Conservation (phyloP, 2,113 vertebrate genomes). For the Campylorhamphus procurvoides region DNA sequence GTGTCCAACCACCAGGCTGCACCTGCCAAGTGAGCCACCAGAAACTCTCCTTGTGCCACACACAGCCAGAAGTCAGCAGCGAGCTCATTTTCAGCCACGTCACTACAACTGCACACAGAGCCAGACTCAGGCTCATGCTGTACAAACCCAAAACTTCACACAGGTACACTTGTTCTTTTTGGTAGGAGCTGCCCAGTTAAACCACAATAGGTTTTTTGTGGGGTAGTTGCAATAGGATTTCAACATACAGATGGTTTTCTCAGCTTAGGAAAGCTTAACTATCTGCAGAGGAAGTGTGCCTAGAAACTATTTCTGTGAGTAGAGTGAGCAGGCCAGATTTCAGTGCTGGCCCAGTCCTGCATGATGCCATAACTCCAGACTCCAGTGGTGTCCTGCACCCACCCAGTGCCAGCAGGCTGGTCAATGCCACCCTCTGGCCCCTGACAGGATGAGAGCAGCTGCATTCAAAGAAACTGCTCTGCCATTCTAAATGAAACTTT, state of each 20-base stretch:
- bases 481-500: neutral
- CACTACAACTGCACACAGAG: neutral
- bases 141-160: neutral
- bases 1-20: neutral
- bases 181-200: neutral
- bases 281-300: neutral
- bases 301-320: neutral
- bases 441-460: neutral
- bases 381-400: neutral
- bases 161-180: neutral
- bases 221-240: neutral
- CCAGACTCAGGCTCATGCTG: neutral
- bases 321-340: neutral
- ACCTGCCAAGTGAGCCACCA: neutral
- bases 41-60: neutral
- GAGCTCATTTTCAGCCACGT: neutral
- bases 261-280: neutral
- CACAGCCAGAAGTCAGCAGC: neutral
- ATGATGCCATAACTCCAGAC: neutral
- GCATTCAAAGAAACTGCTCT: neutral
- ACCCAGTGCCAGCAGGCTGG: accelerated
- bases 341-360: neutral
- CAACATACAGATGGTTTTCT: neutral
- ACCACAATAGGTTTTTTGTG: neutral
- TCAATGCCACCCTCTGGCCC: accelerated